Evolutionary conservation across 1,140 invertebrate genomes (phyloP), one percentile per base, ranked within the genome.

Genomic region (Rhopalosiphum maidis): DNA sequence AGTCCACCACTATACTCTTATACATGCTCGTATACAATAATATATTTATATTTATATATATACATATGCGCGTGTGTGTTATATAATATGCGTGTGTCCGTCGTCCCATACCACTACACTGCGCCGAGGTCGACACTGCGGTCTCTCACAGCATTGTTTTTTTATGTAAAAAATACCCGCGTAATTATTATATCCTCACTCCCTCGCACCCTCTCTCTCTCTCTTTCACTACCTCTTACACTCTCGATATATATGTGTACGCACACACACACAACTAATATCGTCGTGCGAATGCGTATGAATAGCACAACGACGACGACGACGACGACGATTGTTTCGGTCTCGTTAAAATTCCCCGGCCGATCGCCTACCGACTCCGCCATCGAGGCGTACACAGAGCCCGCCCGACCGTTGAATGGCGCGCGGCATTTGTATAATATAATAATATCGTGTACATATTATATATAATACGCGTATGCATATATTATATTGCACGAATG

Each of bases 281-380:
- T 77, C 60, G 60, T 77, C 41, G 37, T 85, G 37, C 41, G 37
- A 41, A 41, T n/a, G 43, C 30, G 43, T 46, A 46, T 21, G 41
- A 43, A 86, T 43, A 86, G 41, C 23, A n/a, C 83, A 15, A 30
- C 37, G 83, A 85, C 83, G 2, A 1, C 7, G 82, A 86, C 83
- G 4, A 7, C 22, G 82, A 86, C 83, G 83, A 86, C 83, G 83
- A 86, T 86, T 86, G 85, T 86, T 86, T 86, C 30, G 85, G 85
- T 86, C 85, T 86, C 85, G 85, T 86, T 86, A 86, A 86, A 86
- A 86, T 86, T 86, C 85, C 85, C 85, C 85, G 85, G 85, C 5
- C 85, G 85, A 30, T 46, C 15, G 85, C 37, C 23, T 25, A 1
- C 11, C 85, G 85, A 46, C 43, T 46, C 15, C 43, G 37, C 37